Evolutionary conservation across 2,797 vertebrate genomes (phyloP), one percentile per base, ranked within the genome.

Genomic region (Mallotus villosus): DNA sequence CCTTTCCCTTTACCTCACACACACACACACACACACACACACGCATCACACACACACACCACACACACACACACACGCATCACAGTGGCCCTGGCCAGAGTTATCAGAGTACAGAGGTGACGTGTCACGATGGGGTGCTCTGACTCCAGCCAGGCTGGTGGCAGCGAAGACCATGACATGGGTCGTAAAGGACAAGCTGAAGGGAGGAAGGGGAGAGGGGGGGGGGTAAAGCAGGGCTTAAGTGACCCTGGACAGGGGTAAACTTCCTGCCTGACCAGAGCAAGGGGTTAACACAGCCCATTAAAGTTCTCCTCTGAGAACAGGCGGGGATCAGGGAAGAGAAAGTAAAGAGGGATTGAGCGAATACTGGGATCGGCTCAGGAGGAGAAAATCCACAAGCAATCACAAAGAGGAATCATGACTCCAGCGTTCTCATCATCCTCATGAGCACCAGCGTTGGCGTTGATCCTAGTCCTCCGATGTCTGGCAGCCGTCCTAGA

Each of bases 301-400:
- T 85, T 82, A 85, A 87, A 86, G 71, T 74, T 66, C 67, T 78
- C 75, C 80, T 76, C 41, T 78, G 76, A 63, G 65, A 41, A 32
- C 3, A 27, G 25, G 11, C 5, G 8, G 7, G 58, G 17, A 5
- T n/a, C 14, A 65, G 59, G 49, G 60, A 75, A 79, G 74, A 60
- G 61, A 76, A 46, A 55, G 51, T 17, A 55, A 4, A 51, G 1
- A 55, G 51, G 51, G 5, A 55, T 17, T 5, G 75, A 73, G 81
- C 84, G 82, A 83, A 63, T 22, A 71, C 53, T 24, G 37, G 63
- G 69, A 74, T 22, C 2, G 17, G 63, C 16, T 9, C 5, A 22
- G 5, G 57, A 22, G 57, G 22, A 25, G 57, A 22, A 22, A 8
- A 22, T 37, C 34, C 9, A 9, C 34, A 37, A 11, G 34, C 34